A percentile compares a stretch with the other conserved stretches of the same genome.
These are phyloP conservation scores for Deilephila elpenor DNA, from an alignment of 2,888 invertebrate genomes.

Conservation along the genomic window DNA sequence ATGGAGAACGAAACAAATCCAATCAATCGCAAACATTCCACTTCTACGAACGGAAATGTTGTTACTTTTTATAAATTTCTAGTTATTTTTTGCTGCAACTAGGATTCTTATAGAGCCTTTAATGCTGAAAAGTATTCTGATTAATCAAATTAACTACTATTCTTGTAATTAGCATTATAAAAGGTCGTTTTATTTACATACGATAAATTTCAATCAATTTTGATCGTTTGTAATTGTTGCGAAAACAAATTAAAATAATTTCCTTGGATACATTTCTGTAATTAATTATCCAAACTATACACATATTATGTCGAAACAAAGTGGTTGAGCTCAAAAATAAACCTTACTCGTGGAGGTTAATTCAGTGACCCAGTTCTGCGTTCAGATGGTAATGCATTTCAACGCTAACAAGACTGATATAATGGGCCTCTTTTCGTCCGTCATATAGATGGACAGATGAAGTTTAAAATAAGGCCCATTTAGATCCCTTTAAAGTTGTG, in stretches of 20 bases:
- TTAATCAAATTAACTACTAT: too few relatives aligned
- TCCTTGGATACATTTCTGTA: too few relatives aligned
- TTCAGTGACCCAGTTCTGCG: conserved; percentile 29
- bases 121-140: neutral
- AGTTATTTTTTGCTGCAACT: conserved; percentile 49
- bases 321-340: neutral
- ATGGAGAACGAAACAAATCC: conserved; percentile 71
- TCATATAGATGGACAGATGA: conserved; percentile 51
- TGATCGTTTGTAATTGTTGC: too few relatives aligned
- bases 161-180: too few relatives aligned
- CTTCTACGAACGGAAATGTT: conserved; percentile 50
- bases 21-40: conserved; percentile 67
- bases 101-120: conserved; percentile 23
- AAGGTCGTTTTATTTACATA: too few relatives aligned
- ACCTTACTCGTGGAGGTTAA: neutral
- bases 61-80: conserved; percentile 53
- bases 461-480: conserved; percentile 70
- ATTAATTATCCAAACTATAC: neutral
- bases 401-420: conserved; percentile 38
- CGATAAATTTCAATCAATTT: too few relatives aligned
- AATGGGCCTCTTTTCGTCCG: conserved; percentile 41
- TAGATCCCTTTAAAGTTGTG: conserved; percentile 69
- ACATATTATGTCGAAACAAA: neutral
- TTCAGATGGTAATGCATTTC: conserved; percentile 39
- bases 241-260: too few relatives aligned